phyloP scores from a whole-genome alignment of 2,113 vertebrate species.

The Ondatra zibethicus region DNA sequence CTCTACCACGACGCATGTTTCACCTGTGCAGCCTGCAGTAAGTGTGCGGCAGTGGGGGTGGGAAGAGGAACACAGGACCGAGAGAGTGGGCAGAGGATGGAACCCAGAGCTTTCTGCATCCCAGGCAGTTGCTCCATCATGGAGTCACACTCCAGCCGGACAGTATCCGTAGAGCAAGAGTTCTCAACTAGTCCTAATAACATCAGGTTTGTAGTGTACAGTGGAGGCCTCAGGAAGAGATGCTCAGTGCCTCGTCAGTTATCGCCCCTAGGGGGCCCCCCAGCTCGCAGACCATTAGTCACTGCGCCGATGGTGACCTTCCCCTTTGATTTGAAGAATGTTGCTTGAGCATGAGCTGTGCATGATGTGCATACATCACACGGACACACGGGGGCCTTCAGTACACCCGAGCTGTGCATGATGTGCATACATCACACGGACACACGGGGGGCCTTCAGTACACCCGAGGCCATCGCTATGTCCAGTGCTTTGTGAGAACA shows the following conservation, averaged over 20 bases:
- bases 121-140: background rate
- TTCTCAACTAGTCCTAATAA: background rate
- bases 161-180: background rate
- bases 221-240: background rate
- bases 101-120: background rate
- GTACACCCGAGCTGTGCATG: background rate
- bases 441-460: background rate
- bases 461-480: background rate
- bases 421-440: fast-evolving
- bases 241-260: background rate
- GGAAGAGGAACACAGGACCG: fast-evolving
- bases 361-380: fast-evolving
- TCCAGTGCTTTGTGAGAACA: background rate
- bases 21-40: conserved; percentile 97
- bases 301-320: background rate
- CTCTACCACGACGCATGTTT: conserved; percentile 97
- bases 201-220: background rate
- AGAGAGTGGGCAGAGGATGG: background rate
- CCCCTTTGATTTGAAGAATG: background rate
- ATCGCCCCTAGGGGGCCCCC: background rate
- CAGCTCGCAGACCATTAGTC: background rate
- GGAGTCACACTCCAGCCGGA: background rate
- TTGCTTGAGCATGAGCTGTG: background rate
- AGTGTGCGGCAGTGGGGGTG: conserved; percentile 82
- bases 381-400: background rate